Percentiles rank a stretch among this genome's conserved stretches.
Evolutionary conservation across 2,888 invertebrate genomes (phyloP).

Genomic region (Drosophila anomalipes): DNA sequence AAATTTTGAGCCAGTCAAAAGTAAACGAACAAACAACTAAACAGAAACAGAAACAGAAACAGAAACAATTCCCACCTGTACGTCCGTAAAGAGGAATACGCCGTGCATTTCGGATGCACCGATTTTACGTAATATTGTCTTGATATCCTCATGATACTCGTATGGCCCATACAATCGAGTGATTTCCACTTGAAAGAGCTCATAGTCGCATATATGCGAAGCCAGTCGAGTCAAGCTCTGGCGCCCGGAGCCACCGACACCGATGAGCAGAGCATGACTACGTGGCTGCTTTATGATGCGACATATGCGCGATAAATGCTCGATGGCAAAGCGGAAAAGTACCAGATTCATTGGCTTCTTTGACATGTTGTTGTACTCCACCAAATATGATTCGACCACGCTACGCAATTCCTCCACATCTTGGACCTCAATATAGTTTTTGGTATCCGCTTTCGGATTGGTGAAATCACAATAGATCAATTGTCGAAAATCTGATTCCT

Average conservation of each 20-base stretch:
- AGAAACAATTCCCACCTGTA: slow-evolving; percentile 88
- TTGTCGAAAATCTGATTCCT: slow-evolving; percentile 92
- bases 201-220: slow-evolving; percentile 97
- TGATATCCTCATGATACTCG: slow-evolving; percentile 97
- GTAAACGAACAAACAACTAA: neutral
- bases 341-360: slow-evolving; percentile 99
- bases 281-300: slow-evolving; percentile 96
- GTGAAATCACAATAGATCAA: slow-evolving; percentile 97
- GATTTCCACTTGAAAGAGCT: slow-evolving; percentile 96
- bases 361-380: slow-evolving; percentile 97
- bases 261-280: slow-evolving; percentile 95
- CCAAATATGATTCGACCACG: slow-evolving; percentile 94
- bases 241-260: slow-evolving; percentile 96
- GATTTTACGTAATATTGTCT: slow-evolving; percentile 91
- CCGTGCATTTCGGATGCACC: slow-evolving; percentile 94
- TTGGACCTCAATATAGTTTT: slow-evolving; percentile 94
- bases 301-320: slow-evolving; percentile 96
- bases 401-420: slow-evolving; percentile 92
- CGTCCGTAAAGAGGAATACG: slow-evolving; percentile 95
- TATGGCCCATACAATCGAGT: slow-evolving; percentile 92
- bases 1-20: slow-evolving; percentile 6
- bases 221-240: slow-evolving; percentile 96
- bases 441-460: slow-evolving; percentile 95
- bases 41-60: neutral
- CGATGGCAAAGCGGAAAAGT: slow-evolving; percentile 96